phyloP scores from a whole-genome alignment of 2,113 vertebrate genomes.

The Bettongia penicillata region DNA sequence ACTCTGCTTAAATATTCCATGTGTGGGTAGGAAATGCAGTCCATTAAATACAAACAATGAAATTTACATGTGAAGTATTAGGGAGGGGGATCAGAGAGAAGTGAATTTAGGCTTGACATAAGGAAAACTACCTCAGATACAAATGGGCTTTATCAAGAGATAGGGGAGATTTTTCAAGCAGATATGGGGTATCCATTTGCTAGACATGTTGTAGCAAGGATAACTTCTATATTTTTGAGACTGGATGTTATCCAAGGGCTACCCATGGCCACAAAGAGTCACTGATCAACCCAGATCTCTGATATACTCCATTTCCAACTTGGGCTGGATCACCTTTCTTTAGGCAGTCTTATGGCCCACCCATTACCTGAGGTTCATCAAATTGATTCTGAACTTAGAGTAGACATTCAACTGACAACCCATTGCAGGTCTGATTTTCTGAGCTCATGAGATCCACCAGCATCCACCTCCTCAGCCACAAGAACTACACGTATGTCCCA shows the following conservation, averaged over 20 bases:
- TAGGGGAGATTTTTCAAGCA: neutral
- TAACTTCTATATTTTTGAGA: neutral
- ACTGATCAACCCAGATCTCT: neutral
- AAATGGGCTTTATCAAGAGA: neutral
- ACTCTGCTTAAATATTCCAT: neutral
- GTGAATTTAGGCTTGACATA: neutral
- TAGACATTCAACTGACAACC: too few species aligned
- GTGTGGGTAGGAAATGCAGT: neutral
- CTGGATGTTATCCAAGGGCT: neutral
- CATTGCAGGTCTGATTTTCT: neutral
- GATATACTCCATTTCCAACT: neutral
- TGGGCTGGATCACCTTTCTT: neutral
- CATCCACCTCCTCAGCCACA: neutral
- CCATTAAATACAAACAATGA: neutral
- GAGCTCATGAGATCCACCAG: neutral
- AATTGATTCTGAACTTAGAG: too few species aligned
- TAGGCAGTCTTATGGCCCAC: neutral
- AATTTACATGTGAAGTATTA: neutral
- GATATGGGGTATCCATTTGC: too few species aligned
- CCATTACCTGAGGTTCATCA: neutral
- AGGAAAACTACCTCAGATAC: neutral
- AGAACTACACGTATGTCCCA: neutral
- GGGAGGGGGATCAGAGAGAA: too few species aligned
- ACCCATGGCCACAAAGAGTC: neutral
- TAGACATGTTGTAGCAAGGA: neutral